Base-by-base conservation (phyloP, 2,888 invertebrate species). In the Acleris literana region DNA sequence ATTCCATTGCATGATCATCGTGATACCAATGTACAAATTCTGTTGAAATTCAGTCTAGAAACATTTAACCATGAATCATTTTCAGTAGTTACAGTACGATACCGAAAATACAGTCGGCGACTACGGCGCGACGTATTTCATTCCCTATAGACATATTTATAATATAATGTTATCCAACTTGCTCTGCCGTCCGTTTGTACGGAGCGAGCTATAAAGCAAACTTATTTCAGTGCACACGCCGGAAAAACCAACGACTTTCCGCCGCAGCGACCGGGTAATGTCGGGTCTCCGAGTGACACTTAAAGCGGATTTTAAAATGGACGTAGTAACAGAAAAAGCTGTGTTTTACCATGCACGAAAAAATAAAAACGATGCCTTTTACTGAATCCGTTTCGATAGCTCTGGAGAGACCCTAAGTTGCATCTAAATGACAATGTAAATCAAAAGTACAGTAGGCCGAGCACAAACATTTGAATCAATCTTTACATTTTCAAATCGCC, bases 181-280 rank as follows among this genome's bases (percentile, higher is more conserved):
- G 25, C n/a, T 5, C n/a, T 6, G 33, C 52, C 53, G 52, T 25
- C 61, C 46, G 43, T 53, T 25, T 18, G 51, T 17, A 46, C 22
- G n/a, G 25, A 55, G 43, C 48, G 29, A 60, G 61, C 33, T 39
- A 29, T 66, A 66, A 66, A 62, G 62, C 66, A 52, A 39, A 62
- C 52, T 62, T 66, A 66, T 62, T 62, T 44, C 52, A 57, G 61
- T 46, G 65, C 61, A 49, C 52, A 17, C 46, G 22, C 66, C 66
- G 66, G 66, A 66, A 52, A 66, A 62, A 57, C 57, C 66, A 62
- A 66, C 62, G 62, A 62, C 57, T 48, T 66, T 62, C 61, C 62
- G 60, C 46, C 53, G 61, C 65, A 57, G 52, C 13, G 33, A 25
- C 39, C 51, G 43, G 46, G 57, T 52, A 39, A 62, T 48, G 46